Percentiles rank a stretch among this genome's conserved stretches.
phyloP scores from a whole-genome alignment of 1,140 invertebrate genomes.

The Lineus longissimus region DNA sequence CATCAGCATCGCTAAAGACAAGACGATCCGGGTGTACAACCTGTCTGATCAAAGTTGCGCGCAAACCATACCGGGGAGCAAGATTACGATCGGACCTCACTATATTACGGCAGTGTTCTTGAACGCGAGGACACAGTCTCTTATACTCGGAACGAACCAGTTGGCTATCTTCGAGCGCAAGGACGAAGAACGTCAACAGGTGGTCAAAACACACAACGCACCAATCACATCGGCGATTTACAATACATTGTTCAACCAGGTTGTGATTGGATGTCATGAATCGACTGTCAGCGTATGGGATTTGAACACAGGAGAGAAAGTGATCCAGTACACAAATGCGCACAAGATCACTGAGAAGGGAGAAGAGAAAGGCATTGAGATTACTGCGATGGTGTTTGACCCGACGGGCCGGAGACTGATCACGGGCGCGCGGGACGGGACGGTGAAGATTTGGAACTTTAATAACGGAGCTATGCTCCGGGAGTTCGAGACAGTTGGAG shows the following conservation, averaged over 20 bases:
- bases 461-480: slow-evolving; percentile 67
- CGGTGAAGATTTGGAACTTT: slow-evolving; percentile 74
- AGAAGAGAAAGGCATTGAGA: slow-evolving; percentile 64
- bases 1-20: slow-evolving; percentile 64
- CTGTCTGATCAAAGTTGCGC: slow-evolving; percentile 39
- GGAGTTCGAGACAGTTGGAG: slow-evolving; percentile 27
- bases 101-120: slow-evolving; percentile 29
- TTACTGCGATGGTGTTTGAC: slow-evolving; percentile 73
- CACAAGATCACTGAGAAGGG: slow-evolving; percentile 30
- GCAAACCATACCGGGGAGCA: slow-evolving; percentile 33
- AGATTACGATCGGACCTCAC: slow-evolving; percentile 26
- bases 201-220: slow-evolving; percentile 36
- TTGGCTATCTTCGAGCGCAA: slow-evolving; percentile 18
- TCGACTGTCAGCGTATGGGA: slow-evolving; percentile 48
- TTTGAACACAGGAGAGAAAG: slow-evolving; percentile 34
- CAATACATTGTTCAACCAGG: slow-evolving; percentile 35
- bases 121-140: slow-evolving; percentile 27
- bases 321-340: slow-evolving; percentile 39
- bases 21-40: slow-evolving; percentile 61
- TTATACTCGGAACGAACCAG: slow-evolving; percentile 32
- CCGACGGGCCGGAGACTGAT: slow-evolving; percentile 65
- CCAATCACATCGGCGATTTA: slow-evolving; percentile 36
- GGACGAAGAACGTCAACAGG: slow-evolving; percentile 30
- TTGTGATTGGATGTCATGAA: slow-evolving; percentile 37
- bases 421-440: slow-evolving; percentile 67